Base-by-base conservation (phyloP, 2,113 vertebrate genomes). In the Semnornis frantzii region DNA sequence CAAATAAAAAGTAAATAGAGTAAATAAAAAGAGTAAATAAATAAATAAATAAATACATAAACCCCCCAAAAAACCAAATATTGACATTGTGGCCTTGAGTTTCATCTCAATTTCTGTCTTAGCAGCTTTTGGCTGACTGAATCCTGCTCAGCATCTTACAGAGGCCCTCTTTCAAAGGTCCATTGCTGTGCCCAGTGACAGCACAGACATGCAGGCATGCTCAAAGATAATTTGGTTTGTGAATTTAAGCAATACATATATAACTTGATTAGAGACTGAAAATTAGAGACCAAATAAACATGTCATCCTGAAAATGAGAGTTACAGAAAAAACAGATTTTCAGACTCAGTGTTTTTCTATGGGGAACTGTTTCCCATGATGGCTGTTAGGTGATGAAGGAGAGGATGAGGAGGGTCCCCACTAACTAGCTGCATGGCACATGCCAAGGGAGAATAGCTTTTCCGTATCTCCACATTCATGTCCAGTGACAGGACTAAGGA, bases 401-500 rank as follows among this genome's bases (percentile, higher is more conserved):
- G 63, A 60, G n/a, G 44, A 50, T 23, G 48, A 50, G 17, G 19
- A 48, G 21, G 48, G 65, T 34, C 44, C 25, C n/a, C 34, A 17
- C n/a, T 42, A 28, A 31, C 17, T 25, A 9, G 8, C 8, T 42
- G 64, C 17, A 4, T 15, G 15, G n/a, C 76, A 31, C 20, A 4
- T 23, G 8, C 58, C 25, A 2, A 21, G 50, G 42, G 21, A 89
- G 71, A 54, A 18, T 33, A 62, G 28, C 13, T 73, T 74, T 72
- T 18, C 30, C 1, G 0, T 11, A 15, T 10, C 8, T 92, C 10
- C 10, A 48, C 21, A 8, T 64, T 70, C 3, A 12, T 23, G 27
- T 87, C 55, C 31, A 52, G 33, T 20, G 44, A 9, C 23, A 48
- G 60, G 37, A 58, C 69, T 34, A 59, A 80, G 55, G 44, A 65